phyloP scores from a whole-genome alignment of 2,113 vertebrate species.

The Centropristis striata region DNA sequence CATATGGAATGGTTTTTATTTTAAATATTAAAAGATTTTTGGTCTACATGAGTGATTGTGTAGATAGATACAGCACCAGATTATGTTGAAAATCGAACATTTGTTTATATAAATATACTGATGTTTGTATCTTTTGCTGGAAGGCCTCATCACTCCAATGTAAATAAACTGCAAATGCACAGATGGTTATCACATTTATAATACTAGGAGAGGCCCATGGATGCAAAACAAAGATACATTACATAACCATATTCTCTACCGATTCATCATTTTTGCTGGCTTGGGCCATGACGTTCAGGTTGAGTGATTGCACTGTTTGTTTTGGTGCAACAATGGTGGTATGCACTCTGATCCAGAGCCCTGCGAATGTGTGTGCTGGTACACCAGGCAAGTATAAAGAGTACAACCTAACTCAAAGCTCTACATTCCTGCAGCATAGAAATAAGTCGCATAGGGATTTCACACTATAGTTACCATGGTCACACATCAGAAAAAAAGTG shows the following conservation, averaged over 20 bases:
- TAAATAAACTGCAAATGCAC: neutral
- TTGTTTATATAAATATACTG: neutral
- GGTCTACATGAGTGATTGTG: too few relatives aligned
- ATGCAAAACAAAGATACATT: conserved; percentile 9
- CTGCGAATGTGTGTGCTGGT: neutral
- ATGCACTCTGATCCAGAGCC: neutral
- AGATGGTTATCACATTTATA: neutral
- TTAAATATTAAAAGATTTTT: too few relatives aligned
- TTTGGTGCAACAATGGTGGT: neutral
- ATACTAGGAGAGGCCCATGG: neutral
- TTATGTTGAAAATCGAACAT: too few relatives aligned
- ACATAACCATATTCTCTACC: neutral
- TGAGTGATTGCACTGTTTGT: neutral
- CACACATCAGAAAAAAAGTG: too few relatives aligned
- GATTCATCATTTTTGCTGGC: neutral
- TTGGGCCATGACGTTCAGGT: neutral
- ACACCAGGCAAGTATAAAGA: neutral
- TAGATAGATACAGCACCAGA: too few relatives aligned
- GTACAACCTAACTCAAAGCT: neutral
- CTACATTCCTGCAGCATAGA: neutral
- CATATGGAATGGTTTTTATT: too few relatives aligned
- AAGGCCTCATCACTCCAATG: neutral
- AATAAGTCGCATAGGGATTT: neutral
- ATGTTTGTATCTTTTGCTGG: neutral
- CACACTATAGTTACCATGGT: neutral